Conservation (phyloP, 2,113 vertebrate species). For the Xyrauchen texanus region DNA sequence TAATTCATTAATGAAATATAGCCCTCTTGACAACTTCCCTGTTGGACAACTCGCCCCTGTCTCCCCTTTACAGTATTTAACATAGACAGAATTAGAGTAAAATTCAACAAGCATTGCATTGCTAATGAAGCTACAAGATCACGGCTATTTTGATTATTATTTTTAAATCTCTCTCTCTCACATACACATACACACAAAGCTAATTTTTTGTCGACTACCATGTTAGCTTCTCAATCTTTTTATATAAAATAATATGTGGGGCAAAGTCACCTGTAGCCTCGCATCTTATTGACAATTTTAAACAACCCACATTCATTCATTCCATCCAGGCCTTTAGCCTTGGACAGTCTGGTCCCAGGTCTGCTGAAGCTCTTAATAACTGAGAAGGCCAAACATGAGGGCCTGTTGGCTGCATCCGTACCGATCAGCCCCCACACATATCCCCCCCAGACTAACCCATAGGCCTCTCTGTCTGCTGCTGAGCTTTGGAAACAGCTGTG, state of each 20-base stretch:
- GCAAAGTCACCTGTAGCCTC: background rate
- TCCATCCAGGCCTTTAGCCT: constrained; percentile 9
- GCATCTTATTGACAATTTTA: background rate
- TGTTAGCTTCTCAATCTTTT: background rate
- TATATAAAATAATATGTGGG: background rate
- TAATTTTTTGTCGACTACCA: background rate
- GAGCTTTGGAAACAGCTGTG: constrained; percentile 57
- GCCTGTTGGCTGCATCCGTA: background rate
- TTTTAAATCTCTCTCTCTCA: background rate
- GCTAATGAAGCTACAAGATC: no score
- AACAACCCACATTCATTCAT: constrained; percentile 13
- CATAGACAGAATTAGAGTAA: no score
- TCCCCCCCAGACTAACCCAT: constrained; percentile 40
- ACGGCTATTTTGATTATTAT: no score
- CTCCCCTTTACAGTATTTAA: no score
- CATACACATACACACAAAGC: background rate
- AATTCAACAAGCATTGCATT: no score
- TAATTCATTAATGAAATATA: no score
- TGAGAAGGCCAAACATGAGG: constrained; percentile 17
- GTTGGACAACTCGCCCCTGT: no score
- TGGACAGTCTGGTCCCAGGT: constrained; percentile 5
- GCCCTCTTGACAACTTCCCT: no score
- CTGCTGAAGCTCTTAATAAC: constrained; percentile 6
- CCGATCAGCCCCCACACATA: constrained; percentile 5
- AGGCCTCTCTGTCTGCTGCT: constrained; percentile 49